Evolutionary conservation across 1,140 invertebrate genomes (phyloP), one percentile per base, ranked within the genome.

Genomic region (Ephestia elutella): DNA sequence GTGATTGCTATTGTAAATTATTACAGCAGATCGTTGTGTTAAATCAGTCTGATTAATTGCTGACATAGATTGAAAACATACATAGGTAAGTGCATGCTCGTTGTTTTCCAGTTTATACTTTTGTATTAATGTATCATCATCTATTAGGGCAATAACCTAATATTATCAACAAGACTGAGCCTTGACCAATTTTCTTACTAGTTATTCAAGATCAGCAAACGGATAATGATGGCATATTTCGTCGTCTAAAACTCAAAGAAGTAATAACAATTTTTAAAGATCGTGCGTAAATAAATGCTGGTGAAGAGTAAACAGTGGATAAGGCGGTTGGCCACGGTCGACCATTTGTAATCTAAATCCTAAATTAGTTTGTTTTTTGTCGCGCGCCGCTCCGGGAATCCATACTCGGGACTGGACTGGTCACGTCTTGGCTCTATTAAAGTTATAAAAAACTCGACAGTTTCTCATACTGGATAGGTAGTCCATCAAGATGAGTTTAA

Each of bases 331-430:
- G 77, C 73, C 63, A 78, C 73, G 76, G 73, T 73, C 65, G 58
- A 32, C 63, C 54, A 59, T 60, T 57, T 60, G 60, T 71, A 77
- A 86, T 81, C 77, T 73, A 78, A 82, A 80, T 78, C 74, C 76
- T 73, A 82, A 82, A 86, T 86, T 73, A 79, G 75, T 82, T 86
- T 73, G 76, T 82, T 86, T 86, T 84, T 86, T 84, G 80, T 78
- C 75, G 69, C 65, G 65, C 62, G 71, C 73, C 67, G 54, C 55
- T 59, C 57, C 63, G 55, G 61, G 67, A 78, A 71, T 62, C 67
- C 61, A 50, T 3, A 25, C 19, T 25, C 21, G 10, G 20, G 19
- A 7, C 50, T 25, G 19, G 56, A 61, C 44, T 65, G 67, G 66
- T 78, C 76, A 79, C 70, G 75, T 73, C 61, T 62, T 53, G 38